Base-by-base conservation (phyloP, 2,888 invertebrate genomes). In the Ommatoiulus sabulosus region DNA sequence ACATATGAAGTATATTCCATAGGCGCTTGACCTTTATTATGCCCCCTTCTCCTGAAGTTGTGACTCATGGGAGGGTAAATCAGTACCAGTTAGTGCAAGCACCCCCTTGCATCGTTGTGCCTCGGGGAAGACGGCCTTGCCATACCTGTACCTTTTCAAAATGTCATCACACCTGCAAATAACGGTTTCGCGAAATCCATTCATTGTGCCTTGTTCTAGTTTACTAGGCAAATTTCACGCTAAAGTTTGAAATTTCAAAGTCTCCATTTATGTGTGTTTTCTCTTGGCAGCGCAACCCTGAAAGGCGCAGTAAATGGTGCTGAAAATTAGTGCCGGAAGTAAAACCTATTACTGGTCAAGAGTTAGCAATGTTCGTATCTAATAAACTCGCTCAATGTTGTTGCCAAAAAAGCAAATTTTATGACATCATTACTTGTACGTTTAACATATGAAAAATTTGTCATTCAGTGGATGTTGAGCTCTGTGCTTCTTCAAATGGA, bases 131-230 rank as follows among this genome's bases (percentile, higher is more conserved):
- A 80, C 80, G 6, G 24, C 72, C 24, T 35, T 12, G 24, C 80
- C 63, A 15, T 15, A 80, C 80, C 80, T 80, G 4, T 15, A 80
- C 80, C 80, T 80, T 80, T 80, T 24, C 35, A 35, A 80, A 80
- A 80, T 80, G 80, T 80, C 80, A 80, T 80, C 80, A 35, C 80
- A 80, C 80, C 80, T 80, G 80, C 35, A 43, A 72, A 72, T 72
- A 3, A n/a, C 24, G 7, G 24, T 24, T 10, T 24, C 24, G 8
- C 4, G n/a, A 72, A 24, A 72, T 72, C 24, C n/a, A 80, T 80
- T 24, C 15, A 80, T 35, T 4, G 35, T 35, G 80, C 15, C 35
- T 80, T 80, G 15, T 80, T 80, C 80, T 35, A 80, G 10, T 80
- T 80, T 10, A 15, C 3, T 35, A 80, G 80, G 4, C 35, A 80